Evolutionary conservation across 2,113 vertebrate species (phyloP), one percentile per base, ranked within the genome.

Genomic region (Chiloscyllium plagiosum): DNA sequence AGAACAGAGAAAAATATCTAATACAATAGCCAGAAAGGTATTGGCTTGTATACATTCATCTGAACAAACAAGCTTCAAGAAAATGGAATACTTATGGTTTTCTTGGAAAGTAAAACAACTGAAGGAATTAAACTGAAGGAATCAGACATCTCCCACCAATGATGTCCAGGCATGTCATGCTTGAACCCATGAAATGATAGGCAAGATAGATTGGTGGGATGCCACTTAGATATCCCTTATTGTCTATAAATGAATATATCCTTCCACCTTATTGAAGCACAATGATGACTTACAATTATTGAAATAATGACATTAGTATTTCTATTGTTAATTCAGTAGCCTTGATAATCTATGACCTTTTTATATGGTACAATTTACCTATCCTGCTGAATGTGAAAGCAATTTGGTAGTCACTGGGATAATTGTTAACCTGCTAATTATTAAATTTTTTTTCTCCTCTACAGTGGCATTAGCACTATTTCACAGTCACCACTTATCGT

Each of bases 391-490:
- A 99, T 97, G 97, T 98, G 98, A 98, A 98, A 98, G 97, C 97
- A 97, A 98, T 97, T 98, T 97, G 97, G 98, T 97, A 97, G 97
- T 97, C 97, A 68, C 97, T 97, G 98, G 42, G 98, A 98, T 99
- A 98, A 99, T 98, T 97, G 98, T 97, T 98, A 98, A 98, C 98
- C 98, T 98, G 98, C 99, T 99, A 99, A 99, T 99, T 99, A 98
- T 99, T 98, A 98, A 98, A 98, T 98, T 99, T 61, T 98, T 98
- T 97, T 98, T 98, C 97, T 98, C 98, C 98, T 98, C 97, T 98
- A 97, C 98, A 98, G 98, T 98, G 99, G 99, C 99, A 99, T 98
- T 98, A 98, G 98, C 98, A 99, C 99, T 99, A 99, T 98, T 99
- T 98, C 97, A 97, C 97, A 99, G 99, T 99, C 98, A 98, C 97